Conservation (phyloP, 2,797 vertebrate species). For the Psittacula derbiana region DNA sequence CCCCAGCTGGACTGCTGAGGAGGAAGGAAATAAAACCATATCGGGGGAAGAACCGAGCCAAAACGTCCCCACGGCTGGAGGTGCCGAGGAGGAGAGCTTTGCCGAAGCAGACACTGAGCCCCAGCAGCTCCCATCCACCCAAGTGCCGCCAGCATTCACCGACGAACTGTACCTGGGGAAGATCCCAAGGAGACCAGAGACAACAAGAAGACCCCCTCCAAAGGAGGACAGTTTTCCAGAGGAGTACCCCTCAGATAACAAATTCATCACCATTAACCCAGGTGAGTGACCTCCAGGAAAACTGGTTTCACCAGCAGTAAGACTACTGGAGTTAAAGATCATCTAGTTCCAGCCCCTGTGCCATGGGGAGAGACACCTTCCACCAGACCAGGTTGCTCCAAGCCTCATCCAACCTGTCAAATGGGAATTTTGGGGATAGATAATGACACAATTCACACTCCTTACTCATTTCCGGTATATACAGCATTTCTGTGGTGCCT, state of each 20-base stretch:
- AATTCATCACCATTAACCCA: slow-evolving; percentile 81
- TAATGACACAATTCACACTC: background rate
- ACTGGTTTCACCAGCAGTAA: fast-evolving
- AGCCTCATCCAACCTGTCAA: background rate
- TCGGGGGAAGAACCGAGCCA: slow-evolving; percentile 55
- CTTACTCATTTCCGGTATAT: background rate
- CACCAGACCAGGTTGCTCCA: background rate
- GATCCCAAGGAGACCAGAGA: slow-evolving; percentile 57
- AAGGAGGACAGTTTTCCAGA: slow-evolving; percentile 67
- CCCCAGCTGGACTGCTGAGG: slow-evolving; percentile 70
- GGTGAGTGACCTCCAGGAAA: slow-evolving; percentile 59
- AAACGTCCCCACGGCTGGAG: slow-evolving; percentile 36
- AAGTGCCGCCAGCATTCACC: slow-evolving; percentile 74
- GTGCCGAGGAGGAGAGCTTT: background rate
- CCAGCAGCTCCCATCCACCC: slow-evolving; percentile 68
- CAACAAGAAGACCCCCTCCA: slow-evolving; percentile 58
- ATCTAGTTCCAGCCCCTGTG: background rate
- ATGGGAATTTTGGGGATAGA: background rate
- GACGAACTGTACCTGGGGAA: slow-evolving; percentile 62
- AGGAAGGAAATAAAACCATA: slow-evolving; percentile 79
- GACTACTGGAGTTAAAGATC: background rate
- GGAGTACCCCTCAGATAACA: slow-evolving; percentile 72
- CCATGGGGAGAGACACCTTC: background rate
- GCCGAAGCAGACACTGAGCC: slow-evolving; percentile 16
- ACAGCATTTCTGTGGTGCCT: background rate